Percentiles rank a stretch among this genome's conserved stretches.
These are phyloP conservation scores for Colletes collaris DNA, from an alignment of 2,888 invertebrate species.

Conservation along the genomic window DNA sequence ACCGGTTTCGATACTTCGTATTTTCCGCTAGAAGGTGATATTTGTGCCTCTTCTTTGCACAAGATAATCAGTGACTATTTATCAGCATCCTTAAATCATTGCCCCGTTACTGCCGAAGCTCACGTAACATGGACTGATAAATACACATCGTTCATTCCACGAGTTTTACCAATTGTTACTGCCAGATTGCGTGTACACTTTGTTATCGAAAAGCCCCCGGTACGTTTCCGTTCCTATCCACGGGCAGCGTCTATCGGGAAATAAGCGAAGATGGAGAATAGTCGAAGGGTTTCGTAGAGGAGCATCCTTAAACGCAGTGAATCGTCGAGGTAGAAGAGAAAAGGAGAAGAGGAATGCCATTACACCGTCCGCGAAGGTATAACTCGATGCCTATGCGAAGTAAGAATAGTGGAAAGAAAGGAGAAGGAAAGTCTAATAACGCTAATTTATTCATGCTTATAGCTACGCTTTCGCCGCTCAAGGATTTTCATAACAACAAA, in stretches of 20 bases:
- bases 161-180: conserved; percentile 1
- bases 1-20: no score
- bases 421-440: conserved; percentile 71
- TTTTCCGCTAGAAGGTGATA: background rate
- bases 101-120: no score
- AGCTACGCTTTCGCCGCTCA: conserved; percentile 63
- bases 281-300: conserved; percentile 39
- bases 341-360: conserved; percentile 68
- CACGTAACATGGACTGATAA: no score
- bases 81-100: no score
- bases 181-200: conserved; percentile 27
- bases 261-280: conserved; percentile 37
- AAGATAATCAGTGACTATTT: no score
- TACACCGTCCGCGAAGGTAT: conserved; percentile 61
- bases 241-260: conserved; percentile 34
- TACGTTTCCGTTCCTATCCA: conserved; percentile 28
- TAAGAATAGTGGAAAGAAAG: conserved; percentile 33
- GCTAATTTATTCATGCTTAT: conserved; percentile 75
- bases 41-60: no score
- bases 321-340: conserved; percentile 59
- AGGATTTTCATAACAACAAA: conserved; percentile 72
- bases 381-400: conserved; percentile 37
- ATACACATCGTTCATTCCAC: no score
- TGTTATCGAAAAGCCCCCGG: conserved; percentile 15
- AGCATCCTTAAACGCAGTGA: conserved; percentile 62